Evolutionary conservation across 2,888 invertebrate genomes (phyloP), one percentile per base, ranked within the genome.

Genomic region (Mimumesa dahlbomi): DNA sequence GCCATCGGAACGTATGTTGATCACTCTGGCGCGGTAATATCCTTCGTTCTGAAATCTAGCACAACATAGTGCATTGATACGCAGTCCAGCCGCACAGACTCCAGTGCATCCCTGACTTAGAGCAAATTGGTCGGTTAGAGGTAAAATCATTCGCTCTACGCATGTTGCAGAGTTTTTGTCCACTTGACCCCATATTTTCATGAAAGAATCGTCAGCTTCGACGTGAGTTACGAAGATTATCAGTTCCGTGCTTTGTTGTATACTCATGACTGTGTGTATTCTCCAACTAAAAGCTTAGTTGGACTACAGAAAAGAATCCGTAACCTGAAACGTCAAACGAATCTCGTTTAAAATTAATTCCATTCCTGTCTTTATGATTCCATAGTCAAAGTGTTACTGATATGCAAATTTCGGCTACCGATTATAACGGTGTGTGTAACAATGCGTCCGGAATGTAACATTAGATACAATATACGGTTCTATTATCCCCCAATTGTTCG

Each of bases 131-230:
- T 91, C 87, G 82, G 82, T 58, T 85, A 89, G 40, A 1, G 77
- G 73, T 18, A 72, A 21, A 49, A 88, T 84, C 40, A 77, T 67
- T n/a, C 91, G 91, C 83, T 94, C 93, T 46, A 94, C 88, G 84
- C 91, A 90, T 56, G 92, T 85, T 0, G 92, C 91, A 42, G 91
- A 88, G 67, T 90, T 73, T 14, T 76, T 77, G 81, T 94, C 93
- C 0, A 91, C 89, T 88, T 95, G 95, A 22, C 94, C 95, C 91
- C 93, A 94, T 84, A 95, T 90, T 90, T 93, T 94, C 66, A 95
- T 89, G 84, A 94, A 93, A 63, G 92, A 92, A 25, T 93, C 93
- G 68, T 93, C 93, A 52, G 92, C 92, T 83, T 94, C 94, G 72
- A 95, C 91, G 89, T 93, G 92, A 70, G 94, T 94, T 82, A 94